Conservation (phyloP, 2,113 vertebrate species). For the Pavo muticus region DNA sequence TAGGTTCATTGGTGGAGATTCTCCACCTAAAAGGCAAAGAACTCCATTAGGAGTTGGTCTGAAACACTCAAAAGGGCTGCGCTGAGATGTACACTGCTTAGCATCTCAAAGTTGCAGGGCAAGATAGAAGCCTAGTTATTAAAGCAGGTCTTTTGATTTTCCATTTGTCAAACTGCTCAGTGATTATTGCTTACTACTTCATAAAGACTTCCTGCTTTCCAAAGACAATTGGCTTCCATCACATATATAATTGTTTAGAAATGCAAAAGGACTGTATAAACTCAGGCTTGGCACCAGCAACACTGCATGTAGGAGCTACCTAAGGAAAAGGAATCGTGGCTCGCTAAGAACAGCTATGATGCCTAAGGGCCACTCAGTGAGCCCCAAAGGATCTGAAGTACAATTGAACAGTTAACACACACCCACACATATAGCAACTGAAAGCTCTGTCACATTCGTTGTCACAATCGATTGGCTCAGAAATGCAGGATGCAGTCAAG, state of each 20-base stretch:
- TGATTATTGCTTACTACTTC: neutral
- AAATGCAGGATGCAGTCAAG: neutral
- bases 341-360: neutral
- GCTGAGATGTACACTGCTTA: neutral
- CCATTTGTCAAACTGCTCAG: neutral
- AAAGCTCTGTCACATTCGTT: neutral
- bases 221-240: neutral
- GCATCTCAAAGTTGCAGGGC: neutral
- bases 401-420: neutral
- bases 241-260: neutral
- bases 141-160: neutral
- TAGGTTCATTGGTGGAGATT: neutral
- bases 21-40: neutral
- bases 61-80: neutral
- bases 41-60: neutral
- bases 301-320: too few species aligned
- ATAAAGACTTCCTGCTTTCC: neutral
- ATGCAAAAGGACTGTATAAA: accelerated
- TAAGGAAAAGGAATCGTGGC: accelerated
- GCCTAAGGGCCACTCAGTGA: accelerated
- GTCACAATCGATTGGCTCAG: neutral
- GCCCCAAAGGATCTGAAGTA: neutral
- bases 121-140: neutral
- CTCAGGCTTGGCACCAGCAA: neutral
- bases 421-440: neutral